Percentiles rank a stretch among this genome's conserved stretches.
Conservation (phyloP, 2,797 vertebrate genomes). For the Enteromius viviparus region DNA sequence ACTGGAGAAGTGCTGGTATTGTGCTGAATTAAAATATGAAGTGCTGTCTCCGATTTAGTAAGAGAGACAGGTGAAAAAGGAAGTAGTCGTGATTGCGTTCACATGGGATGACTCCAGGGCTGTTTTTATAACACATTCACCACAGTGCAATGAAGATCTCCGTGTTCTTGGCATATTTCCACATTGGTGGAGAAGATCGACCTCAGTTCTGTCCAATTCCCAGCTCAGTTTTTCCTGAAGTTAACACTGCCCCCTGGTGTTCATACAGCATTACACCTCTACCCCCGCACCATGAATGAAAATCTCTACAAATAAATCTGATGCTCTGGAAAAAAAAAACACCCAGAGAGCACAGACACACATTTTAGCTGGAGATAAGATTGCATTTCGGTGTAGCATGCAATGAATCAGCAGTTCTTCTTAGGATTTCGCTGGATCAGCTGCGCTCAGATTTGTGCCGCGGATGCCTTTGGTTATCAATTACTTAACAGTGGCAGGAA, state of each 20-base stretch:
- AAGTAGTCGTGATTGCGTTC: not conserved
- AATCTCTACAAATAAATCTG: constrained; percentile 11
- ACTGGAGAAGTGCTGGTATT: constrained; percentile 31
- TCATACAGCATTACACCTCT: not conserved
- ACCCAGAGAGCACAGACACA: constrained; percentile 34
- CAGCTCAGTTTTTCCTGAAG: constrained; percentile 1
- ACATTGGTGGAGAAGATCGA: constrained; percentile 23
- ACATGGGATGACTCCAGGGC: constrained; percentile 26
- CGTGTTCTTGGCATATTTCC: constrained; percentile 1
- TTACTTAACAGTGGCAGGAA: constrained; percentile 25
- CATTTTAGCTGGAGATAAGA: constrained; percentile 37
- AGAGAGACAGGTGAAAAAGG: constrained; percentile 30
- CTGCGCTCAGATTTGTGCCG: constrained; percentile 36
- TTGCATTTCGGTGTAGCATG: constrained; percentile 22
- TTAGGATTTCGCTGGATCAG: constrained; percentile 41
- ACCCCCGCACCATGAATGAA: not conserved
- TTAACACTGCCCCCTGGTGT: constrained; percentile 41
- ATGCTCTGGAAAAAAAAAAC: not conserved
- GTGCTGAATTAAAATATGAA: constrained; percentile 22
- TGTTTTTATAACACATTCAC: constrained; percentile 25
- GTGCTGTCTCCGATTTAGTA: not conserved
- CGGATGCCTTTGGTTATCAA: constrained; percentile 23
- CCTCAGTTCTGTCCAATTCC: not conserved
- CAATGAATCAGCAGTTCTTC: constrained; percentile 27
- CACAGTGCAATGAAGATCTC: constrained; percentile 10